Base-by-base conservation (phyloP, 2,888 invertebrate species). In the Leptura quadrifasciata region DNA sequence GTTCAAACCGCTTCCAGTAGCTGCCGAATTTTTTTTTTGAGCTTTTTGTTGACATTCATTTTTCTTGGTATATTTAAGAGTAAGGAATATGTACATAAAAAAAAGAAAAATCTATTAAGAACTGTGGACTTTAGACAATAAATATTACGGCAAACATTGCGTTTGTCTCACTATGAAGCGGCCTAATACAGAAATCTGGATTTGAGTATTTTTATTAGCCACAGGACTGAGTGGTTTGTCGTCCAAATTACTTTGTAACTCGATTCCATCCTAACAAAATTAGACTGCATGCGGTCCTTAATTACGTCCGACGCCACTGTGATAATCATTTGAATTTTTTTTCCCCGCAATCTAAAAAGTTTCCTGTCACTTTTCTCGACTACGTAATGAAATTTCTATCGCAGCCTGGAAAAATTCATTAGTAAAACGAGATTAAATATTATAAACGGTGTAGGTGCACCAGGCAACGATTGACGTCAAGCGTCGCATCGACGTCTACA, bases 371-470 rank as follows among this genome's bases (percentile, higher is more conserved):
- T 15, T 5, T n/a, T 39, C 35, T 24, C 58, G 18, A 55, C 52
- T 12, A 47, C 70, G 52, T 47, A 60, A 70, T 70, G 31, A 60
- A 70, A 70, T 70, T 70, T 70, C 70, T 60, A 70, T 69, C 69
- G 52, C 55, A 57, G 69, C 70, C 17, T 47, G 60, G 60, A 70
- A 64, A 64, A 47, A 70, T 60, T 70, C 52, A 39, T 70, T 60
- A 70, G 60, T n/a, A 24, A 70, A 70, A 52, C 31, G 60, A 24
- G 60, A 68, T 55, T 35, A 31, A 35, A 18, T 64, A 47, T 64
- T 47, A 64, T 64, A 64, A 64, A 63, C 24, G 24, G n/a, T 31
- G 15, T 60, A 60, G 24, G 15, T 20, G 21, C 58, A n/a, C 20
- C 12, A 24, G 9, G 58, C 21, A 24, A 20, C 20, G 55, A 24